Percentiles rank a stretch among this genome's conserved stretches.
Conservation (phyloP, 2,797 vertebrate genomes). For the Sebastes jordani region DNA sequence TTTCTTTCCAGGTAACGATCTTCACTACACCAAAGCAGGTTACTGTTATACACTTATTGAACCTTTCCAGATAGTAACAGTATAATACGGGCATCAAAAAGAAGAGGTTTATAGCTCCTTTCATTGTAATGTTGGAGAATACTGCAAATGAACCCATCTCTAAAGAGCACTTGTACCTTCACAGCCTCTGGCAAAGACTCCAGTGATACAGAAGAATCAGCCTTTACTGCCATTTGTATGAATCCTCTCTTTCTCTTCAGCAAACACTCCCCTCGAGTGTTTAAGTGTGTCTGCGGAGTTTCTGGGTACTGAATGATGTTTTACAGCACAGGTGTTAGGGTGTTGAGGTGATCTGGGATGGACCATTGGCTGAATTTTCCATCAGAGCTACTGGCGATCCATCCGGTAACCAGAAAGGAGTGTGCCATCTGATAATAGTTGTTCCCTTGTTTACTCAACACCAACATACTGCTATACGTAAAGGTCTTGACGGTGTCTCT, state of each 20-base stretch:
- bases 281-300: not conserved
- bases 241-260: not conserved
- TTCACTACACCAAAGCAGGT: too few species aligned
- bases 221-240: constrained; percentile 5
- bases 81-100: not conserved
- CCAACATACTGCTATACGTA: not conserved
- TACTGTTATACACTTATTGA: not conserved
- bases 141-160: constrained; percentile 5
- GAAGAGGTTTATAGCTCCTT: not conserved
- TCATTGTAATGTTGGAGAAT: not conserved
- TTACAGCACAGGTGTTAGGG: not conserved
- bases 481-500: not conserved
- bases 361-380: not conserved
- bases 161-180: constrained; percentile 14
- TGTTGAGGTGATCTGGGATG: not conserved
- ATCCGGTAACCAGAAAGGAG: not conserved
- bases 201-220: constrained; percentile 15
- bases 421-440: not conserved
- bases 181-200: constrained; percentile 11
- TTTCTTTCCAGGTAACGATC: too few species aligned
- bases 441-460: not conserved
- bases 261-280: not conserved
- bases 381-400: not conserved
- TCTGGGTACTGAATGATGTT: not conserved
- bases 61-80: not conserved